Evolutionary conservation across 2,797 vertebrate species (phyloP), one percentile per base, ranked within the genome.

Genomic region (Poliocrania exsul): DNA sequence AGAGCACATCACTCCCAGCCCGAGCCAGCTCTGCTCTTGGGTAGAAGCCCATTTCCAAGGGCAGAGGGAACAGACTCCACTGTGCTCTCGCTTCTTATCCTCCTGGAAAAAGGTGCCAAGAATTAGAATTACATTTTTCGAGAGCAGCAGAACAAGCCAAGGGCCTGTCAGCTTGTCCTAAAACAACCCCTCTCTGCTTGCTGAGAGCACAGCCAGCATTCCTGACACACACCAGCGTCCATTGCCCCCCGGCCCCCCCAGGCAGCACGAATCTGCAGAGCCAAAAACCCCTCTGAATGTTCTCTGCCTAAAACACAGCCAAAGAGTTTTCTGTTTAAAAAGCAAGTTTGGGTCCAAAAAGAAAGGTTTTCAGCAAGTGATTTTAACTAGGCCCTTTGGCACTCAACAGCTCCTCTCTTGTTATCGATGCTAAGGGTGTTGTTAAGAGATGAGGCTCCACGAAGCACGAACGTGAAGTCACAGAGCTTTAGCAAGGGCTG

Each of bases 81-180:
- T 2, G 8, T 1, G 10, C 57, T 89, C 75, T 54, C 6, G 0
- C 57, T 92, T 86, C 81, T 79, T 56, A 77, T 75, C 72, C 90
- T 93, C 74, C 72, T 54, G 67, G 42, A 93, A 53, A 78, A 86
- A 94, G 91, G 88, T 88, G 94, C 93, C 92, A 91, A 96, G 95
- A 95, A 93, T 82, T 61, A 92, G 90, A 87, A 94, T 65, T 83
- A 42, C 75, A 78, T 90, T 94, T 96, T 92, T 95, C 40, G 51
- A 92, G 90, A 92, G 92, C 86, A 31, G 72, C 69, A 38, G 96
- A 94, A 88, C 82, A 62, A 96, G 96, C 94, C 93, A 96, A 96
- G 82, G 96, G 91, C 91, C 90, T 95, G 92, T 92, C 91, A 93
- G 96, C 93, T 37, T 96, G 95, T 97, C 97, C 97, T 96, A 88